These are phyloP conservation scores for Slavum lentiscoides DNA, from an alignment of 2,888 invertebrate genomes.

Conservation along the genomic window DNA sequence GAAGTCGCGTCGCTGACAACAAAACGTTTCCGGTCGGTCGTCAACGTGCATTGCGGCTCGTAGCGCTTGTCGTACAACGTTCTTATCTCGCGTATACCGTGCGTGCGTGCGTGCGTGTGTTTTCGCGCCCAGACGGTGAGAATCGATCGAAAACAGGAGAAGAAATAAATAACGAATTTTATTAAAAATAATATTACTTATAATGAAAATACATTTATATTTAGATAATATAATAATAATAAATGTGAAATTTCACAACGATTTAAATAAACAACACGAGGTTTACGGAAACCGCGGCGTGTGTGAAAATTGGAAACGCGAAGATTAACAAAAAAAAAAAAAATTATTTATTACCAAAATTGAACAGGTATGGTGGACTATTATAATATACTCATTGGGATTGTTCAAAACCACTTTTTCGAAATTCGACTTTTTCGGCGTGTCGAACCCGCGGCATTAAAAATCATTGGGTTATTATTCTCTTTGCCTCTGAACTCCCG, in stretches of 20 bases:
- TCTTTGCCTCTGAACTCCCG: neutral
- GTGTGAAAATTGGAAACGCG: neutral
- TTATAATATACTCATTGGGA: too few relatives aligned
- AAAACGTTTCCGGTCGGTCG: conserved; percentile 26
- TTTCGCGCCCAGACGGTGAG: too few relatives aligned
- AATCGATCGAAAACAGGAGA: too few relatives aligned
- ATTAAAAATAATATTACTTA: too few relatives aligned
- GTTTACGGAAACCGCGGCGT: neutral
- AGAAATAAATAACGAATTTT: too few relatives aligned
- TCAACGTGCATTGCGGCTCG: neutral
- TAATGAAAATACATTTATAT: too few relatives aligned
- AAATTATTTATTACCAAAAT: neutral
- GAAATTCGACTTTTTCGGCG: neutral
- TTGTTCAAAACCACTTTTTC: conserved; percentile 10
- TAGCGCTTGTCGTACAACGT: too few relatives aligned
- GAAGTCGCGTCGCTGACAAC: neutral
- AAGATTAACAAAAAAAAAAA: too few relatives aligned
- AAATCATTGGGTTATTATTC: neutral
- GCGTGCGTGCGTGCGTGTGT: too few relatives aligned
- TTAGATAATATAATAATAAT: too few relatives aligned
- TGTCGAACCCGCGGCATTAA: neutral
- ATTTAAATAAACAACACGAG: neutral
- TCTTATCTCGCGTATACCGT: neutral
- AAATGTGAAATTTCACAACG: neutral
- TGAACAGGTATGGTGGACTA: neutral